Percentiles rank a stretch among this genome's conserved stretches.
phyloP scores from a whole-genome alignment of 2,888 invertebrate genomes.

The Erebia palarica region DNA sequence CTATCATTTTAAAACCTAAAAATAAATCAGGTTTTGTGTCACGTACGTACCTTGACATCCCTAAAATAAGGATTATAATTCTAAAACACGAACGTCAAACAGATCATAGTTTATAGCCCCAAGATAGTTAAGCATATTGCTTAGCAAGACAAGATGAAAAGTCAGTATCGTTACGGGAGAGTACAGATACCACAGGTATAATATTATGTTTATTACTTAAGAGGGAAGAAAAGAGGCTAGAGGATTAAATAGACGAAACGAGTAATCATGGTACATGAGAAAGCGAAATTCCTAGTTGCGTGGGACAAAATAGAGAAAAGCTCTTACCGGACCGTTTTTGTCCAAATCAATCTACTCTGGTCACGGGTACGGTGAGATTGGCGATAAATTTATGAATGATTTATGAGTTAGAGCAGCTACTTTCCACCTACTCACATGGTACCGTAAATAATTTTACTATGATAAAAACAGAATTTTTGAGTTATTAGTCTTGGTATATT shows the following conservation, averaged over 20 bases:
- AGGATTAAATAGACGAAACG: slow-evolving; percentile 1
- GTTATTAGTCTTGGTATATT: no score
- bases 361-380: slow-evolving; percentile 7
- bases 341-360: slow-evolving; percentile 15
- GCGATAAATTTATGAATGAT: slow-evolving; percentile 11
- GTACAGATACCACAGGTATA: background rate
- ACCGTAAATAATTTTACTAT: no score
- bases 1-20: no score
- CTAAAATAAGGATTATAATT: no score
- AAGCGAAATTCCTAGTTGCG: slow-evolving; percentile 2
- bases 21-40: no score
- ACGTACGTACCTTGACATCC: no score
- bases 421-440: background rate
- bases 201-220: background rate
- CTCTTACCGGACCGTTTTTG: slow-evolving; percentile 14
- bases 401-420: background rate
- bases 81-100: no score
- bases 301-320: slow-evolving; percentile 9
- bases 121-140: no score
- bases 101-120: no score
- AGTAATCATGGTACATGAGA: slow-evolving; percentile 17
- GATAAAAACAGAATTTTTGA: no score
- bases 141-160: no score
- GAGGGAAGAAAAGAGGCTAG: background rate
- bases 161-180: no score